Evolutionary conservation across 2,888 invertebrate genomes (phyloP), one percentile per base, ranked within the genome.

Genomic region (Plebejus argus): DNA sequence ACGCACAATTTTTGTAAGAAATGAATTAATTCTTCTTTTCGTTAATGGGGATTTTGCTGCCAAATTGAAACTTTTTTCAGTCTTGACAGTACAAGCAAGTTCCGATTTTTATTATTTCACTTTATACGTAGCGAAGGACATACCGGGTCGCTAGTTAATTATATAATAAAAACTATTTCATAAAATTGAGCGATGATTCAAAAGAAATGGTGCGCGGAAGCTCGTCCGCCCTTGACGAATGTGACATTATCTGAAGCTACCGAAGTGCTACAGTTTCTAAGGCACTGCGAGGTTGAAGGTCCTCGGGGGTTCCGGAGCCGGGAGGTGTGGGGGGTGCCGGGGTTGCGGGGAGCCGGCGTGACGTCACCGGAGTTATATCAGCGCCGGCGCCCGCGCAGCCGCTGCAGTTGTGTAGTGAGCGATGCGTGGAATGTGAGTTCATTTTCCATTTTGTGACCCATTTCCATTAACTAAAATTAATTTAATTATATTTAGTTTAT

Each of bases 361-460:
- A 66, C 66, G 66, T 66, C 66, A 15, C 28, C 66, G 66, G 66
- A 66, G 28, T 15, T 66, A 66, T 66, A 66, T 66, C 28, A 66
- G 66, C 66, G 66, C 28, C 33, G 28, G 66, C 66, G 18, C 28
- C 66, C 66, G 18, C 66, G 28, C 28, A 15, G 66, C 28, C 15
- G 15, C 28, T 66, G 66, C 66, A 66, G 66, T 66, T 66, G 66
- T 66, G 66, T 66, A 66, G 28, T 66, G 28, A 33, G 66, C 66
- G 66, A 66, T 66, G 66, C 66, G 66, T 66, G 66, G 28, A 28
- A 66, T 66, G 66, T 66, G 66, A 66, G 66, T 66, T 66, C 15
- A 15, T 66, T 28, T 66, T 61, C 10, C 20, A 66, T 28, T 28
- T 66, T 12, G 23, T 61, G 61, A 23, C 23, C 20, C 12, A 66